A percentile compares a stretch with the other conserved stretches of the same genome.
Conservation (phyloP, 1,140 invertebrate genomes). For the Brachionus calyciflorus region DNA sequence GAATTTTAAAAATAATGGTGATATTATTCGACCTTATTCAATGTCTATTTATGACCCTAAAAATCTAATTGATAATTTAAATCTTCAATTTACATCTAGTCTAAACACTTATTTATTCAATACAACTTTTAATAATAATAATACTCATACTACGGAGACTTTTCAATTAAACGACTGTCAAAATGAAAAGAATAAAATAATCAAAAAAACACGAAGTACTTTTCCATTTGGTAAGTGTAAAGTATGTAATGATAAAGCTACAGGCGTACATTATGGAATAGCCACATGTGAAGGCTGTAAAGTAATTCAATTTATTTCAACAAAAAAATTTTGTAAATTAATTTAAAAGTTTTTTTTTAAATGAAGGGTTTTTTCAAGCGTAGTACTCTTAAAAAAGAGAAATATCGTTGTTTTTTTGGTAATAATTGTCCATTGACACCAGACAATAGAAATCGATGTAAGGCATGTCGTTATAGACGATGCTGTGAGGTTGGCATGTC, state of each 20-base stretch:
- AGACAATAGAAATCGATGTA: constrained; percentile 58
- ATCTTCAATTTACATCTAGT: no score
- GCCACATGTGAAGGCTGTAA: constrained; percentile 64
- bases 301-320: constrained; percentile 48
- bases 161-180: no score
- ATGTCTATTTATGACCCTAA: no score
- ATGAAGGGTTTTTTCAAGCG: constrained; percentile 41
- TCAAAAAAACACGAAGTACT: neutral
- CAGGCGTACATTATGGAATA: constrained; percentile 64
- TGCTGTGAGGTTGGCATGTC: constrained; percentile 58
- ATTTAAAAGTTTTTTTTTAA: neutral
- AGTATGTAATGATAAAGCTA: constrained; percentile 62
- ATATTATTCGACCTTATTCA: no score
- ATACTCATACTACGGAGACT: no score
- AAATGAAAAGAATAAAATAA: no score
- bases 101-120: no score
- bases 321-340: neutral
- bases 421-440: constrained; percentile 54
- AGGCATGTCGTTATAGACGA: constrained; percentile 55
- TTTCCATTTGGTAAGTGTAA: constrained; percentile 53
- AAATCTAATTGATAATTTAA: no score
- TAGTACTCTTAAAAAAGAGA: constrained; percentile 34
- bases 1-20: no score
- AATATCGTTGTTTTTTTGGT: constrained; percentile 54
- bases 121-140: no score